phyloP scores from a whole-genome alignment of 2,113 vertebrate species.

The Mastomys coucha region DNA sequence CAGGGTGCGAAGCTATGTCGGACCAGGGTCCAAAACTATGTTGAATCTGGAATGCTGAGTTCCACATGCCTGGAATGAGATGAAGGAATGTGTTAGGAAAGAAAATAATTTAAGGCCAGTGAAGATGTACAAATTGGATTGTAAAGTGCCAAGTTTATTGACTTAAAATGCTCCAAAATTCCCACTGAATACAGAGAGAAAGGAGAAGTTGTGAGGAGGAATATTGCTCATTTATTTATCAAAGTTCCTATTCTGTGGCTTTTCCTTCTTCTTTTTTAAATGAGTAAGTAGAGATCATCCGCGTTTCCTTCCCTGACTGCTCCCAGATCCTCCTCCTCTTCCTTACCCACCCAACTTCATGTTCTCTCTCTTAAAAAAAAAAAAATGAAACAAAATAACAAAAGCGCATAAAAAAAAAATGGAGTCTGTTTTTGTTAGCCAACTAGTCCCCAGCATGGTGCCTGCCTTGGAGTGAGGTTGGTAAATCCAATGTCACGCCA shows the following conservation, averaged over 20 bases:
- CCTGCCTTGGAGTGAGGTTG: background rate
- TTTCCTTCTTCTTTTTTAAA: background rate
- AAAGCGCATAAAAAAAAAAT: background rate
- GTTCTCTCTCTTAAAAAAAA: background rate
- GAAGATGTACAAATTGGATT: background rate
- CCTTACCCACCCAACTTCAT: background rate
- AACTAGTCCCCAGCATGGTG: background rate
- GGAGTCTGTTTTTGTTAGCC: background rate
- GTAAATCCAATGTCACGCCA: background rate
- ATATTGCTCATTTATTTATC: background rate
- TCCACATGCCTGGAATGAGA: background rate
- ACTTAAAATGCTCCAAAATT: background rate
- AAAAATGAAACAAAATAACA: background rate
- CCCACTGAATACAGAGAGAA: background rate
- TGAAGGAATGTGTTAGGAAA: background rate
- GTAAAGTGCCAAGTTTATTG: constrained; percentile 4
- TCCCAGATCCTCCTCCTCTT: background rate
- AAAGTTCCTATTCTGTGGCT: background rate
- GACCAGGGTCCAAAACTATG: too few species aligned
- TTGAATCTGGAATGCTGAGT: background rate
- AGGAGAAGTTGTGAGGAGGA: background rate
- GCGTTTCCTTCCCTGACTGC: background rate
- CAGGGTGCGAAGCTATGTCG: too few species aligned
- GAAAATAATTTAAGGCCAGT: background rate
- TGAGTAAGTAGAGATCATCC: background rate